These are phyloP conservation scores for Scophthalmus maximus DNA, from an alignment of 2,113 vertebrate genomes.

Conservation along the genomic window DNA sequence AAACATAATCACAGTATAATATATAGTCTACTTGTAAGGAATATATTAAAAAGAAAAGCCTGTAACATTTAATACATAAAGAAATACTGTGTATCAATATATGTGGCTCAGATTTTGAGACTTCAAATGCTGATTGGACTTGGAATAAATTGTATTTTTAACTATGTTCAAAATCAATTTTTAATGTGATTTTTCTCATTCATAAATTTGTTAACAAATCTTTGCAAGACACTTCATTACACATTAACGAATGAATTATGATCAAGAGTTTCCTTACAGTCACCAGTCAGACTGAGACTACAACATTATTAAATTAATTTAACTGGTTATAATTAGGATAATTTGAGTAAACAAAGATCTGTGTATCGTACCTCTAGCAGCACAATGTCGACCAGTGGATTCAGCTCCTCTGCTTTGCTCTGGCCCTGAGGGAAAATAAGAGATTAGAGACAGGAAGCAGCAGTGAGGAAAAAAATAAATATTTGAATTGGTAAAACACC, in stretches of 20 bases:
- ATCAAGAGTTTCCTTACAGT: background rate
- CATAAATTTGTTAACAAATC: background rate
- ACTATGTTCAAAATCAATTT: too few species aligned
- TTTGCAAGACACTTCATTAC: background rate
- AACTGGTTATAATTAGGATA: background rate
- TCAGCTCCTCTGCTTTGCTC: conserved; percentile 93
- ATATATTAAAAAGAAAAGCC: too few species aligned
- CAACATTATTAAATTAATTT: background rate
- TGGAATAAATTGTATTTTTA: background rate
- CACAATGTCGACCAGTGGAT: conserved; percentile 89
- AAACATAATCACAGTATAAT: background rate
- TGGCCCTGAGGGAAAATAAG: conserved; percentile 82
- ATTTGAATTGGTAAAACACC: too few species aligned
- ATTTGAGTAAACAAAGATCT: background rate
- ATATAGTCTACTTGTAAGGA: background rate
- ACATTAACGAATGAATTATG: background rate
- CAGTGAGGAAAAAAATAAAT: background rate
- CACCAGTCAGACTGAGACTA: background rate
- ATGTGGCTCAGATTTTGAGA: background rate
- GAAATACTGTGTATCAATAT: too few species aligned
- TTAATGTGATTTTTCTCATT: too few species aligned
- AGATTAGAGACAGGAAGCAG: background rate
- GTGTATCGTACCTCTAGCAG: conserved; percentile 87
- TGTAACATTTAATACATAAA: background rate
- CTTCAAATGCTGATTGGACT: background rate